Percentiles rank a stretch among this genome's conserved stretches.
phyloP scores from a whole-genome alignment of 1,140 invertebrate species.

The Orchesella cincta region DNA sequence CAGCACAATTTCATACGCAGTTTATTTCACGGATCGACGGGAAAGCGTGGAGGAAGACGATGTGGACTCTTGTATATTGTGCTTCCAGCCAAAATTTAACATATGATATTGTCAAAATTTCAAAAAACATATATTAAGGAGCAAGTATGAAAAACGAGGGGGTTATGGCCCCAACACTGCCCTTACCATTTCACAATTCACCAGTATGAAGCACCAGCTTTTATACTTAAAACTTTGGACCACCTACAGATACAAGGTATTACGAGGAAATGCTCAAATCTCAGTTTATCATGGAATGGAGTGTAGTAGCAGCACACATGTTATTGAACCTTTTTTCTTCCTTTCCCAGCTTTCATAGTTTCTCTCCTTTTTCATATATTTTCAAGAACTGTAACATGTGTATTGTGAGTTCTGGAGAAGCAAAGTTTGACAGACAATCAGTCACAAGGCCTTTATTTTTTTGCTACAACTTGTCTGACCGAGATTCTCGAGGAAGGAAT shows the following conservation, averaged over 20 bases:
- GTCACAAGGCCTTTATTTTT: conserved; percentile 16
- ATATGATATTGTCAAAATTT: conserved; percentile 28
- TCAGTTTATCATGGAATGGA: conserved; percentile 26
- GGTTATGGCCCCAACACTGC: no score
- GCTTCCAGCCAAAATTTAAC: conserved; percentile 21
- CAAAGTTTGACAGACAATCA: conserved; percentile 26
- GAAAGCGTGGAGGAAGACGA: no score
- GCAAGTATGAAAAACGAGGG: conserved; percentile 20
- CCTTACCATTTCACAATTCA: no score
- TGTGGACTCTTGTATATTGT: no score
- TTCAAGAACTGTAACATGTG: neutral
- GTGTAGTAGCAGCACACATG: neutral
- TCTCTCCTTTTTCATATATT: neutral
- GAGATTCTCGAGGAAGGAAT: neutral
- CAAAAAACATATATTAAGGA: conserved; percentile 12
- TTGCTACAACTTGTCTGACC: neutral
- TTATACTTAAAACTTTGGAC: neutral
- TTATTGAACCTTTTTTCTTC: neutral
- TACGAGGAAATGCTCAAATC: conserved; percentile 10
- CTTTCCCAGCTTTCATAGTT: neutral
- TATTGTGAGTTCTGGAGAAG: no score
- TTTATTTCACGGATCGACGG: conserved; percentile 10
- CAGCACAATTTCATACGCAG: conserved; percentile 5
- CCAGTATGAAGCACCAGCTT: no score
- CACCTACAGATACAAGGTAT: no score